These are phyloP conservation scores for Steromphala cineraria DNA, from an alignment of 2,888 invertebrate genomes.

Conservation along the genomic window DNA sequence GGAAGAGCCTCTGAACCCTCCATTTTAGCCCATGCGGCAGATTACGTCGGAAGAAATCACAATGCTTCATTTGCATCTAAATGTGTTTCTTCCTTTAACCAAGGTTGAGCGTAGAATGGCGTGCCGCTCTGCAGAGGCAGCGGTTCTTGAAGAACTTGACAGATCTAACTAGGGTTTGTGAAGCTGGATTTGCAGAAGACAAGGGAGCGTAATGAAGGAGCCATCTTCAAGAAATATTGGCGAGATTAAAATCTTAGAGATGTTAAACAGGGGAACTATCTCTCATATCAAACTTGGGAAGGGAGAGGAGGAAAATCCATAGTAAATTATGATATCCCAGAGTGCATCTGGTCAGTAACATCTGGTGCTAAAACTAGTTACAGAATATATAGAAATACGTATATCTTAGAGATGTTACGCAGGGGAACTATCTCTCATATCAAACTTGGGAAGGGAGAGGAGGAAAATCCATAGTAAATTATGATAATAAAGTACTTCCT, in stretches of 20 bases:
- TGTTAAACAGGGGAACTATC: not conserved
- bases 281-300: not conserved
- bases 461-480: not conserved
- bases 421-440: constrained; percentile 7
- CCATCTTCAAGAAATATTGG: constrained; percentile 5
- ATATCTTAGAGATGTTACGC: too few species aligned
- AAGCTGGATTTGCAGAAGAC: not conserved
- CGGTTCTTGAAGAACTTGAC: not conserved
- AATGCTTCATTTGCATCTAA: constrained; percentile 35
- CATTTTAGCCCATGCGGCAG: constrained; percentile 13
- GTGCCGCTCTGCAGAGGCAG: not conserved
- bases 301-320: not conserved
- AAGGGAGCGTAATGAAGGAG: not conserved
- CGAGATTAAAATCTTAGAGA: not conserved
- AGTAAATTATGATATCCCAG: not conserved
- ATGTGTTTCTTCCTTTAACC: constrained; percentile 12
- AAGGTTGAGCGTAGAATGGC: constrained; percentile 5
- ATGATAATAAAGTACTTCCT: not conserved
- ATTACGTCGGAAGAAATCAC: constrained; percentile 26
- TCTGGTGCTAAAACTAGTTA: too few species aligned
- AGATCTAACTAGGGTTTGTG: not conserved
- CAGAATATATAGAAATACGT: too few species aligned
- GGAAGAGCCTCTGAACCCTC: constrained; percentile 20
- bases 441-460: not conserved
- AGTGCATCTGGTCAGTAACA: too few species aligned